phyloP scores from a whole-genome alignment of 2,797 vertebrate genomes.

The Gila robusta region DNA sequence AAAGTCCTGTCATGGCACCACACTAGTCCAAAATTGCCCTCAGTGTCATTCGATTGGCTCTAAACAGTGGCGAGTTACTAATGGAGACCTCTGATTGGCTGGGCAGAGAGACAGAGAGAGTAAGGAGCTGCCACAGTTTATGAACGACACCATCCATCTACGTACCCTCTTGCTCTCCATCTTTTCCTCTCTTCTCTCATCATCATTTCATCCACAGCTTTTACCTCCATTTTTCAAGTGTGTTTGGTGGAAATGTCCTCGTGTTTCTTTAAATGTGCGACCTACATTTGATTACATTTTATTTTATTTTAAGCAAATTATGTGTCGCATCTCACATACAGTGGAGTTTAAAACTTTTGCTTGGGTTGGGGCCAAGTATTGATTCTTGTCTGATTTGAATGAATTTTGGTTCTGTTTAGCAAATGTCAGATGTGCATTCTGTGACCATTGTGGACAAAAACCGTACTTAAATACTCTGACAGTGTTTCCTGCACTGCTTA shows the following conservation, averaged over 20 bases:
- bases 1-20: constrained; percentile 10
- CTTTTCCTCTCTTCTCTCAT: constrained; percentile 37
- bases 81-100: constrained; percentile 26
- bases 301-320: neutral
- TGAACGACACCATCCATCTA: constrained; percentile 41
- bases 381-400: neutral
- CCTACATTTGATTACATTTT: neutral
- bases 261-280: constrained; percentile 2
- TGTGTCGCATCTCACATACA: neutral
- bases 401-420: neutral
- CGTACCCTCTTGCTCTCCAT: constrained; percentile 29
- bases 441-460: neutral
- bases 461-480: neutral
- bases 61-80: constrained; percentile 13
- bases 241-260: neutral
- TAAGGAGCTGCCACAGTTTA: constrained; percentile 21
- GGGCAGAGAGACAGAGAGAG: constrained; percentile 32
- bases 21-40: constrained; percentile 36
- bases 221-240: neutral
- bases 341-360: neutral
- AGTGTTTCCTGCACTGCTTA: neutral
- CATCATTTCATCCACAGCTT: constrained; percentile 18
- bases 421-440: neutral
- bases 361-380: neutral
- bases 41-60: constrained; percentile 20